These are phyloP conservation scores for Tachystola acroxantha DNA, from an alignment of 2,888 invertebrate genomes.

Conservation along the genomic window DNA sequence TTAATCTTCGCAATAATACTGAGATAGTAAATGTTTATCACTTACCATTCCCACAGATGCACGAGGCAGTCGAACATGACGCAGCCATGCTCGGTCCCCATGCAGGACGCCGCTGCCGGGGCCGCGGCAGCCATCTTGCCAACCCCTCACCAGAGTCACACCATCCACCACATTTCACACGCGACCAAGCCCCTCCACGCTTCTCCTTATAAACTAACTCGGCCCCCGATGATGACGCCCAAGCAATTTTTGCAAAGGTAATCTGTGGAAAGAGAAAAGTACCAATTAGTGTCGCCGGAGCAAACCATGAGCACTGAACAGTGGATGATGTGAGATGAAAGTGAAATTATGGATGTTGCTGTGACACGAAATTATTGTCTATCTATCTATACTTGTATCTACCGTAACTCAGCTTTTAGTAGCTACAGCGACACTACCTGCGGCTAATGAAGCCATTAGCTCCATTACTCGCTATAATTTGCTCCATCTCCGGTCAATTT, in stretches of 20 bases:
- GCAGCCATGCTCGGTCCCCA: constrained; percentile 66
- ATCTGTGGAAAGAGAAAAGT: constrained; percentile 59
- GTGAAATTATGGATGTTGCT: constrained; percentile 36
- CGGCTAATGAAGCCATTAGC: background rate
- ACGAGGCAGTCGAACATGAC: constrained; percentile 70
- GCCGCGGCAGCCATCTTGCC: constrained; percentile 23
- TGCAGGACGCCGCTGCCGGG: constrained; percentile 58
- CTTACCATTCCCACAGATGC: constrained; percentile 73
- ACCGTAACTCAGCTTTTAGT: too few relatives aligned
- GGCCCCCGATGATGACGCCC: constrained; percentile 14
- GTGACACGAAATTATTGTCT: background rate
- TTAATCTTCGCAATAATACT: too few relatives aligned
- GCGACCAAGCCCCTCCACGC: constrained; percentile 16
- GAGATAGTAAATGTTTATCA: too few relatives aligned
- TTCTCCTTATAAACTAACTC: background rate
- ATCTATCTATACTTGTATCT: background rate
- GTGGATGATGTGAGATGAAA: constrained; percentile 37
- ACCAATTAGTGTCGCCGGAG: constrained; percentile 45
- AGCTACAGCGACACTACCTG: background rate
- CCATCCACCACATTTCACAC: constrained; percentile 34
- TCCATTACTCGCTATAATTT: background rate
- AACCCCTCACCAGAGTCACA: constrained; percentile 22
- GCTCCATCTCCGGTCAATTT: constrained; percentile 1
- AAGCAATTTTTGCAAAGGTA: constrained; percentile 35
- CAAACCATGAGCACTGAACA: constrained; percentile 16